Percentiles rank a stretch among this genome's conserved stretches.
Conservation (phyloP, 2,113 vertebrate genomes). For the Hipposideros armiger region DNA sequence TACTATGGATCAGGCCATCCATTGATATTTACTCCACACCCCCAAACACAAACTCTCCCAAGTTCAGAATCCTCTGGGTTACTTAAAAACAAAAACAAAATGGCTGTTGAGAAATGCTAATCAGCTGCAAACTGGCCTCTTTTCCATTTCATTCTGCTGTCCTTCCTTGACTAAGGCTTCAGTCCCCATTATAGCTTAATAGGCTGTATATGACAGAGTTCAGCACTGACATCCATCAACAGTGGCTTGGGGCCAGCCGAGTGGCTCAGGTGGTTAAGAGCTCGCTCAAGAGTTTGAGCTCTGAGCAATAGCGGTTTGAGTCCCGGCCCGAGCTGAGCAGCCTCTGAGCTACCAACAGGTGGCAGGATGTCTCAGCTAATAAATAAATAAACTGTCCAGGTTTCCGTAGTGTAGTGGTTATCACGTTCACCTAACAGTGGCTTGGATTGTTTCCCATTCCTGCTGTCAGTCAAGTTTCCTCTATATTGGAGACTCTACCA, state of each 20-base stretch:
- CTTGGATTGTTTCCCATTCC: not conserved
- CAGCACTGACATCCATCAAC: not conserved
- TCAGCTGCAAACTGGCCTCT: not conserved
- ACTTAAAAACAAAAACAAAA: not conserved
- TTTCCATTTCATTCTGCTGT: rapidly evolving
- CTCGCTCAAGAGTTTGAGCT: too few species aligned
- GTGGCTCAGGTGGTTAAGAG: too few species aligned
- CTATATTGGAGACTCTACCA: not conserved
- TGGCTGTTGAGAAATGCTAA: not conserved
- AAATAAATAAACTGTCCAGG: too few species aligned
- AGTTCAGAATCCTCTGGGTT: not conserved
- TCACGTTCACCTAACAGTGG: too few species aligned
- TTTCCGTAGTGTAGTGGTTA: too few species aligned
- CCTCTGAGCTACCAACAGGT: too few species aligned
- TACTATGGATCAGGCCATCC: not conserved
- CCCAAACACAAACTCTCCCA: not conserved
- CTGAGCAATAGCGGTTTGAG: too few species aligned
- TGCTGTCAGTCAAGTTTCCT: conserved; percentile 32
- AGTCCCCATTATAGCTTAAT: not conserved
- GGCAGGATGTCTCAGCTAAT: too few species aligned
- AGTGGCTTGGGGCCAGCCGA: not conserved
- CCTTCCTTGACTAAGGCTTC: not conserved
- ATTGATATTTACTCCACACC: not conserved
- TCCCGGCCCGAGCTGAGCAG: too few species aligned
- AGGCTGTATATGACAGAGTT: not conserved